phyloP scores from a whole-genome alignment of 2,888 invertebrate species.

The Hedya salicella region DNA sequence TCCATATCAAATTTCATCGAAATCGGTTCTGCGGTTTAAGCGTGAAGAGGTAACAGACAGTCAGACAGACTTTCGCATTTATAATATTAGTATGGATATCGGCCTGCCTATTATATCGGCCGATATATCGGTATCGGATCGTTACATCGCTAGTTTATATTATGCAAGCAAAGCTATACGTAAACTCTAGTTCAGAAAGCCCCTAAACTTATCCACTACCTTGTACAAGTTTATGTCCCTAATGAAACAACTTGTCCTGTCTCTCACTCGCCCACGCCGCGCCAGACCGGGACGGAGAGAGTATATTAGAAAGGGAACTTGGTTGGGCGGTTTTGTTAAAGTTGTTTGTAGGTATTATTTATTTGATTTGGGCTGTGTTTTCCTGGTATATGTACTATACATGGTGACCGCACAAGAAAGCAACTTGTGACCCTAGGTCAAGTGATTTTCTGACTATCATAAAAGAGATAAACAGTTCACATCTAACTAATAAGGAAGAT shows the following conservation, averaged over 20 bases:
- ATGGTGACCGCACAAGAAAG: background rate
- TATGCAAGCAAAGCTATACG: background rate
- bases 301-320: constrained; percentile 34
- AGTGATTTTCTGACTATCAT: too few relatives aligned
- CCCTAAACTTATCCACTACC: constrained; percentile 2
- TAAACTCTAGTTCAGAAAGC: background rate
- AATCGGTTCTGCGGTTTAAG: too few relatives aligned
- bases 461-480: too few relatives aligned
- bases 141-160: too few relatives aligned
- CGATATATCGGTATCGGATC: too few relatives aligned
- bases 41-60: too few relatives aligned
- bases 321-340: constrained; percentile 10
- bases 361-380: constrained; percentile 20
- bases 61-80: too few relatives aligned
- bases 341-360: constrained; percentile 19
- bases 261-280: constrained; percentile 16
- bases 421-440: background rate
- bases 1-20: too few relatives aligned
- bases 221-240: constrained; percentile 4
- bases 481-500: too few relatives aligned
- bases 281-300: constrained; percentile 5
- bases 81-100: too few relatives aligned
- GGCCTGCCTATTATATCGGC: too few relatives aligned
- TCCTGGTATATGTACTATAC: constrained; percentile 7
- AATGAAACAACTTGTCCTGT: constrained; percentile 32